A percentile compares a stretch with the other conserved stretches of the same genome.
Conservation (phyloP, 2,888 invertebrate species). For the Pherbina coryleti region DNA sequence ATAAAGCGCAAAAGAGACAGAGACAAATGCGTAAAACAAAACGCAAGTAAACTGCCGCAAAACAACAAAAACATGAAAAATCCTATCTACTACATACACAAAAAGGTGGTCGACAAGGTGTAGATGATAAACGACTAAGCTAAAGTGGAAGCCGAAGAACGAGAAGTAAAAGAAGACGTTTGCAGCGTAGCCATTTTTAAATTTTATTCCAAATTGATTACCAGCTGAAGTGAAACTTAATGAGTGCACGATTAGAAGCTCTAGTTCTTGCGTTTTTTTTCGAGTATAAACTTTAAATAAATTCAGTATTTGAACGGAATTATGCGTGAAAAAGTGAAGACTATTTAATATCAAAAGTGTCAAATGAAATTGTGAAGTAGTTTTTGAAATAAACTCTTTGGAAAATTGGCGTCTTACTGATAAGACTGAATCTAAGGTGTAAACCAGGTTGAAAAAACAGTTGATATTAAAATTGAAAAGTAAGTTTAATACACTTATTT, state of each 20-base stretch:
- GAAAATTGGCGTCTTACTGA: conserved; percentile 9
- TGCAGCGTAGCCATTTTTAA: conserved; percentile 33
- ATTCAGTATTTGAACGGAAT: neutral
- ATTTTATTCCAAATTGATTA: conserved; percentile 48
- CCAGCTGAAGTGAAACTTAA: conserved; percentile 49
- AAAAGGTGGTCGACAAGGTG: too few species aligned
- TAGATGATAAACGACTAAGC: too few species aligned
- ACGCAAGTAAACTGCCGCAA: neutral
- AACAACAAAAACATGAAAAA: too few species aligned
- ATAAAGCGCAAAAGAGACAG: neutral
- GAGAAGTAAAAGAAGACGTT: neutral
- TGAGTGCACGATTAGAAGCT: conserved; percentile 38
- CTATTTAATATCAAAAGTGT: conserved; percentile 17
- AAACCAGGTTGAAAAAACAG: neutral
- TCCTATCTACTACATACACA: too few species aligned
- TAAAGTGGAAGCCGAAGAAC: neutral
- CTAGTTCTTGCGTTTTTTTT: neutral
- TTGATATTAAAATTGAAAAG: neutral
- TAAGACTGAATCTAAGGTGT: neutral
- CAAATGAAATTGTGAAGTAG: neutral
- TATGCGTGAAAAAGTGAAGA: neutral
- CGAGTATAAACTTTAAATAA: neutral
- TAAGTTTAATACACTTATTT: neutral
- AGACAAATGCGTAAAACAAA: neutral
- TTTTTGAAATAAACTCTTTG: neutral